Evolutionary conservation across 2,113 vertebrate species (phyloP).

Genomic region (Microcebus jonahi): DNA sequence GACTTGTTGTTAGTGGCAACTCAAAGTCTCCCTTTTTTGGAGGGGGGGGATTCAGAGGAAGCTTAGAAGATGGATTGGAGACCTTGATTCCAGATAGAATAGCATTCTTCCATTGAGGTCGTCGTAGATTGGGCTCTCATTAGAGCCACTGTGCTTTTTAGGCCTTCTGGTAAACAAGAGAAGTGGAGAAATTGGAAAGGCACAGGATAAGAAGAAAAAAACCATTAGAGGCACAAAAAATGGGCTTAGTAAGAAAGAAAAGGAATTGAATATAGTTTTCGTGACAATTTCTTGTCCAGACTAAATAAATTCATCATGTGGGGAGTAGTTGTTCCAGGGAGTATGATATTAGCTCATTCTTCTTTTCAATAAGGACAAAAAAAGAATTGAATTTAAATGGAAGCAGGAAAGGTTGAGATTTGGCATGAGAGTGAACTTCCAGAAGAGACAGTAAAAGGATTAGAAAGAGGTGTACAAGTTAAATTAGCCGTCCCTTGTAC

Average conservation of each 20-base stretch:
- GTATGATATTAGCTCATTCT: slow-evolving; percentile 30
- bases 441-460: slow-evolving; percentile 4
- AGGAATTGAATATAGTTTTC: slow-evolving; percentile 41
- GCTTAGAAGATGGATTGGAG: neutral
- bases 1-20: slow-evolving; percentile 1
- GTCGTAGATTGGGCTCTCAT: slow-evolving; percentile 7
- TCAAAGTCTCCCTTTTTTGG: neutral
- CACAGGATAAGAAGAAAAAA: slow-evolving; percentile 1
- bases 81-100: neutral
- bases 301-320: slow-evolving; percentile 40
- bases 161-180: slow-evolving; percentile 23
- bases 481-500: too few relatives aligned
- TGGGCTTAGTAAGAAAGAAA: slow-evolving; percentile 39
- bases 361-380: slow-evolving; percentile 48
- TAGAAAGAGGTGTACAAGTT: neutral
- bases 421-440: neutral
- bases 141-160: neutral
- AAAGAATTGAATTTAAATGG: slow-evolving; percentile 44
- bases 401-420: slow-evolving; percentile 47
- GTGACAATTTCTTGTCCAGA: slow-evolving; percentile 39
- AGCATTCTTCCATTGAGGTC: neutral
- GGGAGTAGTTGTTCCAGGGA: slow-evolving; percentile 34
- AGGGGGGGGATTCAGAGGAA: slow-evolving; percentile 23
- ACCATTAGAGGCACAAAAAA: neutral
- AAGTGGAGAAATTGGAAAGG: slow-evolving; percentile 29